phyloP scores from a whole-genome alignment of 2,888 invertebrate genomes.

The Xestia xanthographa region DNA sequence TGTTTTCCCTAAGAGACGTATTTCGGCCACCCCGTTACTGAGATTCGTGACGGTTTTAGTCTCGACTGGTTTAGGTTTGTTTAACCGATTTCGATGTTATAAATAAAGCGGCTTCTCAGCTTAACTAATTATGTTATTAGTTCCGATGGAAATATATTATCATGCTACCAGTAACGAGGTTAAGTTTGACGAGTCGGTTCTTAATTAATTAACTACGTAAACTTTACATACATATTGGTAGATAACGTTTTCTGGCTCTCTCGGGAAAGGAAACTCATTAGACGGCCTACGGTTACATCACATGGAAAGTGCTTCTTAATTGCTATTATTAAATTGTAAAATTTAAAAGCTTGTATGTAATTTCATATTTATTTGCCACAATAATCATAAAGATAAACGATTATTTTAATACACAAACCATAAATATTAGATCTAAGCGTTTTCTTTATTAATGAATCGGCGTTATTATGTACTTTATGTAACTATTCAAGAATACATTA shows the following conservation, averaged over 20 bases:
- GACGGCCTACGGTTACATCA: slow-evolving; percentile 22
- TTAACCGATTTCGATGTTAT: slow-evolving; percentile 62
- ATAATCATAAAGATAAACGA: slow-evolving; percentile 32
- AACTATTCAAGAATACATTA: slow-evolving; percentile 17
- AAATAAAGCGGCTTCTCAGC: slow-evolving; percentile 38
- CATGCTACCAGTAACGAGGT: slow-evolving; percentile 34
- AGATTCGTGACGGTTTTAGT: slow-evolving; percentile 62
- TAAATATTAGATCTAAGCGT: slow-evolving; percentile 35
- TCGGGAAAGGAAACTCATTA: slow-evolving; percentile 41
- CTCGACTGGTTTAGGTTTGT: slow-evolving; percentile 71
- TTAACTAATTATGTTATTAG: slow-evolving; percentile 55
- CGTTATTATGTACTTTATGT: slow-evolving; percentile 11
- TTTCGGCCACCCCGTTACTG: slow-evolving; percentile 74
- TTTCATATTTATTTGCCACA: slow-evolving; percentile 38
- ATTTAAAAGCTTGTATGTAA: slow-evolving; percentile 25
- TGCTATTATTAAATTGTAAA: slow-evolving; percentile 38
- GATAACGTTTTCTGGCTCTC: slow-evolving; percentile 34
- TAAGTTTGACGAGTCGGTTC: slow-evolving; percentile 35
- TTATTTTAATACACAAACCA: slow-evolving; percentile 38
- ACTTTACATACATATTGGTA: slow-evolving; percentile 50
- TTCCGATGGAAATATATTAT: slow-evolving; percentile 42
- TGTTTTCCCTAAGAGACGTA: slow-evolving; percentile 53
- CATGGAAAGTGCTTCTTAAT: slow-evolving; percentile 36
- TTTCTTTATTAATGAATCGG: slow-evolving; percentile 8
- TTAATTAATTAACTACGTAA: slow-evolving; percentile 42